phyloP scores from a whole-genome alignment of 2,888 invertebrate genomes.

The Xestia rhomboidea region DNA sequence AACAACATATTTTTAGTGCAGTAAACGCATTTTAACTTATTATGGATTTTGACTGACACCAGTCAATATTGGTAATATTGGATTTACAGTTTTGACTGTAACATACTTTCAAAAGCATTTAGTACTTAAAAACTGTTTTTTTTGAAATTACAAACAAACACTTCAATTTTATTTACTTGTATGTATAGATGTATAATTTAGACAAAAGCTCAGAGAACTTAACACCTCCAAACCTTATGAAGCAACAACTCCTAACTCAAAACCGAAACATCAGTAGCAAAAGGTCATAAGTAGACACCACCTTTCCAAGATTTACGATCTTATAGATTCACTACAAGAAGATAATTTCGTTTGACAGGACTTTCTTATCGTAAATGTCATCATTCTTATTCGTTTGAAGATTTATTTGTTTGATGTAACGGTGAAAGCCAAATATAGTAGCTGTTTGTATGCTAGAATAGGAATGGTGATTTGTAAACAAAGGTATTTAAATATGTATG shows the following conservation, averaged over 20 bases:
- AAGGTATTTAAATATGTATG: not conserved
- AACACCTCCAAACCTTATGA: conserved; percentile 26
- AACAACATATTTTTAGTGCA: too few relatives aligned
- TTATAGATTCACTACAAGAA: conserved; percentile 39
- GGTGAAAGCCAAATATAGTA: conserved; percentile 52
- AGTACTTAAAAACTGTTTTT: too few relatives aligned
- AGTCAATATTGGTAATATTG: too few relatives aligned
- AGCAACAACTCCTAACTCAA: conserved; percentile 36
- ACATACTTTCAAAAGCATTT: too few relatives aligned
- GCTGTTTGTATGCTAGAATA: conserved; percentile 1
- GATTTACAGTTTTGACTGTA: too few relatives aligned
- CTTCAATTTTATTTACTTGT: too few relatives aligned
- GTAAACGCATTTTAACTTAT: too few relatives aligned
- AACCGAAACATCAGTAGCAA: conserved; percentile 44
- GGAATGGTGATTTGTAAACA: conserved; percentile 36
- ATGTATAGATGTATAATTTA: not conserved
- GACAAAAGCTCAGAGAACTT: not conserved
- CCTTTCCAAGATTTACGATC: conserved; percentile 53
- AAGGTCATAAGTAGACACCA: conserved; percentile 45
- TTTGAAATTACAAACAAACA: too few relatives aligned
- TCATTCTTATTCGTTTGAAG: conserved; percentile 37
- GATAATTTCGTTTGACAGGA: conserved; percentile 49
- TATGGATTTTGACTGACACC: too few relatives aligned
- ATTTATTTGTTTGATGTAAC: conserved; percentile 45
- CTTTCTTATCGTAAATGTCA: conserved; percentile 57